Base-by-base conservation (phyloP, 1,140 invertebrate species). In the Saccostrea glomerata region DNA sequence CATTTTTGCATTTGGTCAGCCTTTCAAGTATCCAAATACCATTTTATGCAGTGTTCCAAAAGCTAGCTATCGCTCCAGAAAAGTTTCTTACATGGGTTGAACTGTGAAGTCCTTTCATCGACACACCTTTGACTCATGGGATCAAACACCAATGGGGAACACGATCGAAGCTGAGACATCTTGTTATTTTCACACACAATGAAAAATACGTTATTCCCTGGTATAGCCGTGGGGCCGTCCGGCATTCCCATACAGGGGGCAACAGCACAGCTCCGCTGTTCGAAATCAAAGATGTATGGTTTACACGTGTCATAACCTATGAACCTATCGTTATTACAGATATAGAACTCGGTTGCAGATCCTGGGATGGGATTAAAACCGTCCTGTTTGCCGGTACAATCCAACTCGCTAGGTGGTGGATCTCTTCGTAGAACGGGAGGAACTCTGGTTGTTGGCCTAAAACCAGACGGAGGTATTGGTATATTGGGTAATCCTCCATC, bases 21-120 rank as follows among this genome's bases (percentile, higher is more conserved):
- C 15, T 17, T 63, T 63, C 58, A 63, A 20, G 23, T 25, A 30
- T 15, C 30, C 70, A 77, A 36, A 20, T 17, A 63, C 58, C 58
- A 63, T 77, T 1, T 30, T 77, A 77, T 77, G n/a, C 70, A 70
- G 66, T 47, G 23, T 40, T 25, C 63, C 47, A 54, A 63, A 70
- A 23, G n/a, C 85, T 63, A 54, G 25, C 84, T 12, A 30, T 20
- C 13, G 58, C 56, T 77, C 36, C 70, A 56, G 77, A 36, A 82
- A 23, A 87, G 85, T 60, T 82, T 83, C 88, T 89, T 86, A 86
- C 85, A 86, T 40, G 88, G 88, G 15, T 30, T 70, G 54, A 82
- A 84, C 20, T 66, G 84, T 20, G 7, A 20, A 23, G n/a, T 56
- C 82, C 9, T 56, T 47, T 36, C 63, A 25, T 77, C 63, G 36